phyloP scores from a whole-genome alignment of 2,797 vertebrate genomes.

The Poecilia velifera region DNA sequence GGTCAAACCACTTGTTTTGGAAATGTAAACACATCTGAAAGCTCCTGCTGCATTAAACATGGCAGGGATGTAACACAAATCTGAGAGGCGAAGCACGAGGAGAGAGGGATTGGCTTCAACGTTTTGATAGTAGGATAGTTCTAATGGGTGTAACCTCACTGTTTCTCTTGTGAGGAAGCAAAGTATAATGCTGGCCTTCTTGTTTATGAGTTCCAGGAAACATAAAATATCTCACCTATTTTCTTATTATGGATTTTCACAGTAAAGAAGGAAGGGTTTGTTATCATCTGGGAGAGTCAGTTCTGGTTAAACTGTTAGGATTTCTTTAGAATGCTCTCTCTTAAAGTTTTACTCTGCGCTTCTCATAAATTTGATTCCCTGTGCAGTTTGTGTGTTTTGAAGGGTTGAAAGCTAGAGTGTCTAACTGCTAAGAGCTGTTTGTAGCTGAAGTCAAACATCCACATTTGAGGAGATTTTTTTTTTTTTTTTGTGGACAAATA shows the following conservation, averaged over 20 bases:
- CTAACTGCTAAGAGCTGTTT: constrained; percentile 33
- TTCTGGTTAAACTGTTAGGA: neutral
- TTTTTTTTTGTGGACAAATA: constrained; percentile 16
- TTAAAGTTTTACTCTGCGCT: neutral
- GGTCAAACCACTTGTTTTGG: constrained; percentile 6
- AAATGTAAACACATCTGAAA: constrained; percentile 28
- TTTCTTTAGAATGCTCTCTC: neutral
- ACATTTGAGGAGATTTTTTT: constrained; percentile 33
- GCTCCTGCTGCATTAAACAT: neutral
- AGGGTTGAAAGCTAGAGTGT: constrained; percentile 54
- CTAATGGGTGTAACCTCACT: constrained; percentile 43
- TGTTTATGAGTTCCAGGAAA: neutral
- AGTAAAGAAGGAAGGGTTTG: neutral
- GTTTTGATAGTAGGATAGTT: constrained; percentile 23
- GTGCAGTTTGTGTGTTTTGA: constrained; percentile 48
- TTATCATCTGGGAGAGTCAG: neutral
- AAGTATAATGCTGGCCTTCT: constrained; percentile 10
- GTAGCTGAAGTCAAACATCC: constrained; percentile 31
- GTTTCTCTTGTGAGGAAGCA: constrained; percentile 47
- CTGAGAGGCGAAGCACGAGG: neutral
- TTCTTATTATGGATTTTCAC: neutral
- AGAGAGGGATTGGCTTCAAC: neutral
- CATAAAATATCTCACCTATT: neutral
- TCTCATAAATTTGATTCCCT: neutral
- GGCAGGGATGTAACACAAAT: neutral